Conservation (phyloP, 1,140 invertebrate genomes). For the roundworm (Caenorhabditis elegans) region WBcel235 BX284604.4:9634001-9634500, state of each 20-base stretch:
- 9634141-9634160: not conserved
- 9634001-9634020: not conserved
- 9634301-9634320: too few species aligned
- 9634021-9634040: not conserved
- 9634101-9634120: not conserved
- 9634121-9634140: not conserved
- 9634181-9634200: not conserved
- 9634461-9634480: too few species aligned
- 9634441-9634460: too few species aligned
- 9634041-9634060: not conserved
- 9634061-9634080: constrained; percentile 8
- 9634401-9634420: too few species aligned
- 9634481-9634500: too few species aligned
- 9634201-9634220: not conserved
- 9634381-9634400: too few species aligned
- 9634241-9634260: not conserved
- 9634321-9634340: too few species aligned
- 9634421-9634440: too few species aligned
- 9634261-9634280: too few species aligned
- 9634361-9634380: too few species aligned
- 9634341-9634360: too few species aligned
- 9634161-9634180: not conserved
- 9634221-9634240: not conserved
- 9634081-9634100: not conserved
- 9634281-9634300: too few species aligned